These are phyloP conservation scores for Stenotaenia linearis DNA, from an alignment of 2,888 invertebrate species.

Conservation along the genomic window DNA sequence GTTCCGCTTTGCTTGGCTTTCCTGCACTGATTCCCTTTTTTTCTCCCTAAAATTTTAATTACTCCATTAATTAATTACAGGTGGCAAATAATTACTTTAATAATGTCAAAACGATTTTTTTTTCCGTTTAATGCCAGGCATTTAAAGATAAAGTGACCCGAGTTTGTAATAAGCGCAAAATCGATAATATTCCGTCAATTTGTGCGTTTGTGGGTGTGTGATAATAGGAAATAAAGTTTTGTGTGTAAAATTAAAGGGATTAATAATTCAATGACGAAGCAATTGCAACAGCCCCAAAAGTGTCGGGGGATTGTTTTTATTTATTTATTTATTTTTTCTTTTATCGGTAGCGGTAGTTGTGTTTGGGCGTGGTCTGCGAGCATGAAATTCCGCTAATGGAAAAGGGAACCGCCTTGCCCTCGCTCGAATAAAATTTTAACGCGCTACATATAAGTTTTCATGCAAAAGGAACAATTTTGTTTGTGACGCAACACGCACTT, in stretches of 20 bases:
- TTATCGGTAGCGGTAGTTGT: conserved; percentile 5
- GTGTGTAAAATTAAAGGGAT: background rate
- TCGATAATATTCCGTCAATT: too few species aligned
- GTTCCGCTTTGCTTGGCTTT: background rate
- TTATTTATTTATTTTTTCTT: background rate
- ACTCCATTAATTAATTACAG: background rate
- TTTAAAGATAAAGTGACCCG: background rate
- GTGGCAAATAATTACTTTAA: background rate
- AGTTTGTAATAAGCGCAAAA: background rate
- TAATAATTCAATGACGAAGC: background rate
- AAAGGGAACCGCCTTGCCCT: conserved; percentile 8
- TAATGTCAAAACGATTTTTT: background rate
- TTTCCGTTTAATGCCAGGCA: background rate
- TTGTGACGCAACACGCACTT: conserved; percentile 3
- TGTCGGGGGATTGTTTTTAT: background rate
- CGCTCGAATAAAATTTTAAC: background rate
- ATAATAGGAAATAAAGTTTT: background rate
- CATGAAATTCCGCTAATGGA: conserved; percentile 16
- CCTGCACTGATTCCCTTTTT: background rate
- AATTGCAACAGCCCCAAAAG: background rate
- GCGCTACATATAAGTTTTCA: background rate
- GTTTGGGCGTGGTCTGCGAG: background rate
- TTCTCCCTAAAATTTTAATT: background rate
- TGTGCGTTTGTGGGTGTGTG: too few species aligned
- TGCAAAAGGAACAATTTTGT: background rate